Evolutionary conservation across 2,888 invertebrate genomes (phyloP), one percentile per base, ranked within the genome.

Genomic region (Orthosia gothica): DNA sequence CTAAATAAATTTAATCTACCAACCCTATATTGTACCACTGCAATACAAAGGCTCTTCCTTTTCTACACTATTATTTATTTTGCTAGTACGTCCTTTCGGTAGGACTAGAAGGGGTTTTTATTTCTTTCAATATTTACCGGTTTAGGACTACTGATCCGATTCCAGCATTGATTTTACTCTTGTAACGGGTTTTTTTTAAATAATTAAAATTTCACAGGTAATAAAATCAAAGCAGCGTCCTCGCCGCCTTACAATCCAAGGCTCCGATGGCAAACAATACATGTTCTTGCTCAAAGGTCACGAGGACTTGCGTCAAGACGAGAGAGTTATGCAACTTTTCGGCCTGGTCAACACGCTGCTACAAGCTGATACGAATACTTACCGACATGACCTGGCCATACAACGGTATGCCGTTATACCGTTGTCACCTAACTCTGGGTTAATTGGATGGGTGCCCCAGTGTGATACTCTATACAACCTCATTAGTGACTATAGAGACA

Each of bases 381-480:
- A 99, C 94, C 95, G 99, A 57, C 97, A 99, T 85, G 99, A 99
- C 93, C 95, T 99, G 3, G 96, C 95, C 20, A 96, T 96, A 86
- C 98, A 99, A 96, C 97, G 99, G 62, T 99, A 99, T 92, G 99
- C 99, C 0, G 99, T 99, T 15, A 99, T 99, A 88, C 99, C 99
- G 0, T 95, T 99, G 66, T 99, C 99, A 47, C 99, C 99, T 0
- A 99, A 99, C 95, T 99, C 99, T 5, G 99, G 99, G 0, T 97
- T 99, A 47, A 99, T 99, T 84, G 99, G 99, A 76, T 99, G 99
- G 99, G 99, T 99, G 72, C 99, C 99, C 0, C 99, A 99, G 92
- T 99, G 99, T 94, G 99, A 99, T 95, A 99, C 99, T 0, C 96
- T 99, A 23, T 99, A 99, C 93, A 98, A 99, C 2, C 97, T 99